Evolutionary conservation across 92 coral and sea anemone species (phyloP), one percentile per base, ranked within the genome.

Genomic region (Montipora capitata): DNA sequence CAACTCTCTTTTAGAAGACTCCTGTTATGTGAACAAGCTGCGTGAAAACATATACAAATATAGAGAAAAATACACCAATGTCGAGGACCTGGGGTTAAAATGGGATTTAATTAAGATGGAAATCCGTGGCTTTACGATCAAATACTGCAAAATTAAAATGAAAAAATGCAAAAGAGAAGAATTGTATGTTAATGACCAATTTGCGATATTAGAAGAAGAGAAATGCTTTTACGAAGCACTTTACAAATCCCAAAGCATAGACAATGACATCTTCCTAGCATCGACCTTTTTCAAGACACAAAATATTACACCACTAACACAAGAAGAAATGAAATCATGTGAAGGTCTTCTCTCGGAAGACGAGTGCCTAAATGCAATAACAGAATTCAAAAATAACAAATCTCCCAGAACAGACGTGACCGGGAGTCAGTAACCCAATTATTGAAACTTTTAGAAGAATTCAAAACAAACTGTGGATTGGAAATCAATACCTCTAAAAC

Each of bases 71-170:
- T 78, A 78, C 51, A 8, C 17, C 2, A 13, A 5, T 2, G 7
- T 78, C 15, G 69, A 58, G 38, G 48, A 78, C 49, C 35, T 57
- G 38, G 66, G 83, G 12, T 41, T 78, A 48, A 78, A 58, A 14
- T 61, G 73, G 83, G 83, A 78, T 10, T 17, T 62, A 27, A 78
- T 61, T 20, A 77, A 77, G n/a, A 77, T 77, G 82, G 72, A 71
- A 71, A 52, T 74, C 13, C 39, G 83, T 17, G 66, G 17, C 7
- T 73, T 74, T 45, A 16, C 64, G 7, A 74, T 74, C 5, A 11
- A 15, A 43, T 84, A 7, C 13, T 38, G 43, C 39, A 78, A 86
- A 70, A 18, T 20, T 15, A 78, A 86, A 59, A 65, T 76, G 11
- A 77, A 78, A 62, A 54, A 68, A 66, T 44, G n/a, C 5, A 15